Base-by-base conservation (phyloP, 2,113 vertebrate species). In the Gadus chalcogrammus region DNA sequence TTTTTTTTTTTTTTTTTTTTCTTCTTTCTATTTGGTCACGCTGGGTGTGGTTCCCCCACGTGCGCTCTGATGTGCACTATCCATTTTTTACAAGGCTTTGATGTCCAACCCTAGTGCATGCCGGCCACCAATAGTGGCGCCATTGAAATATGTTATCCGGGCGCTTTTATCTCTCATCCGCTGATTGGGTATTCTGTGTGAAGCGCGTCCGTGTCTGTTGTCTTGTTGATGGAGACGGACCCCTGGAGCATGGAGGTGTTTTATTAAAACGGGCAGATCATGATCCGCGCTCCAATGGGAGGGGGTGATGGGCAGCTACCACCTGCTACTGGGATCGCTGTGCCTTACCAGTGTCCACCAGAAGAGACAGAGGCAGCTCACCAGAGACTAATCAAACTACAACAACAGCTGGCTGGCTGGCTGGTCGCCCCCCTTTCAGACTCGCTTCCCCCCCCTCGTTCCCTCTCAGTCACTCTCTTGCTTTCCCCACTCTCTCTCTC, bases 381-480 rank as follows among this genome's bases (percentile, higher is more conserved):
- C 90, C 68, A 73, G 84, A 87, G 90, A 82, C 88, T 90, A 91
- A 89, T 89, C 88, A 87, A 88, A 84, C 68, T 84, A 75, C 83
- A 85, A 83, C 75, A 93, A 84, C 94, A 95, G 93, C 93, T 94
- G 93, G 93, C 90, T 87, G 88, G 83, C 88, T 92, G 92, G 31
- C 31, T 35, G 16, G 56, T 17, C 18, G 56, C 59, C 60, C 88
- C 87, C 78, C 80, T 76, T 77, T 67, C 82, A 79, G 85, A 90
- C 89, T 86, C 61, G 52, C 82, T 82, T 79, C 69, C 77, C 58
- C 52, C 76, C 55, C 65, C 65, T 67, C 55, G 70, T 67, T 71
- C 68, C 22, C 56, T 72, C 65, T 72, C 80, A 67, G 22, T 73
- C 68, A 73, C 77, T 66, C 79, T 71, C 72, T 0, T 24, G 1